Evolutionary conservation across 2,797 vertebrate genomes (phyloP).

Genomic region (Alcedo quadribrachys): DNA sequence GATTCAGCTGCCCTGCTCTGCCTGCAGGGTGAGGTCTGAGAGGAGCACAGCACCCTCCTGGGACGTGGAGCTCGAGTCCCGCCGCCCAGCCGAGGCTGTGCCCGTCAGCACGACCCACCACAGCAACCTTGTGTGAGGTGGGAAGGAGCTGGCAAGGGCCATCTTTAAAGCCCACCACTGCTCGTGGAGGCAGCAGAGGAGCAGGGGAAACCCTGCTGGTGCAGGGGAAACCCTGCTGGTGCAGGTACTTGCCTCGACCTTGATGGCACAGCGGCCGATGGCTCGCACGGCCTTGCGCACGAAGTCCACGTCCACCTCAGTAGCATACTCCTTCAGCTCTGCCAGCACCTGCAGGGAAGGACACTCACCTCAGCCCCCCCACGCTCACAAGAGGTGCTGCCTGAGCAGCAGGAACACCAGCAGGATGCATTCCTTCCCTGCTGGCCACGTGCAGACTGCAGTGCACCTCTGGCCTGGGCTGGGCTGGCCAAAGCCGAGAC

Average conservation of each 20-base stretch:
- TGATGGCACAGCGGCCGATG: conserved; percentile 85
- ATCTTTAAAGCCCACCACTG: neutral
- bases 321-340: conserved; percentile 84
- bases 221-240: neutral
- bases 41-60: neutral
- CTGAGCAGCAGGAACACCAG: accelerated
- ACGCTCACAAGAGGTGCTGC: neutral
- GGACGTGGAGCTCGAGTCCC: neutral
- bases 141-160: neutral
- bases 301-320: conserved; percentile 85
- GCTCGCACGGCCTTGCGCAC: conserved; percentile 85
- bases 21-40: neutral
- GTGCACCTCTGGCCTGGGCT: neutral
- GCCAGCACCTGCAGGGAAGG: conserved; percentile 77
- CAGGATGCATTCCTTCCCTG: neutral
- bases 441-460: neutral
- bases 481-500: neutral
- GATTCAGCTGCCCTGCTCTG: neutral
- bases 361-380: neutral
- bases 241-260: conserved; percentile 78
- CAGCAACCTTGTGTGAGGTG: accelerated
- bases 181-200: neutral
- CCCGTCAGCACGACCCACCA: neutral
- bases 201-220: too few relatives aligned
- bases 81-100: neutral